Base-by-base conservation (phyloP, 1,140 invertebrate genomes). In the Panulirus ornatus region DNA sequence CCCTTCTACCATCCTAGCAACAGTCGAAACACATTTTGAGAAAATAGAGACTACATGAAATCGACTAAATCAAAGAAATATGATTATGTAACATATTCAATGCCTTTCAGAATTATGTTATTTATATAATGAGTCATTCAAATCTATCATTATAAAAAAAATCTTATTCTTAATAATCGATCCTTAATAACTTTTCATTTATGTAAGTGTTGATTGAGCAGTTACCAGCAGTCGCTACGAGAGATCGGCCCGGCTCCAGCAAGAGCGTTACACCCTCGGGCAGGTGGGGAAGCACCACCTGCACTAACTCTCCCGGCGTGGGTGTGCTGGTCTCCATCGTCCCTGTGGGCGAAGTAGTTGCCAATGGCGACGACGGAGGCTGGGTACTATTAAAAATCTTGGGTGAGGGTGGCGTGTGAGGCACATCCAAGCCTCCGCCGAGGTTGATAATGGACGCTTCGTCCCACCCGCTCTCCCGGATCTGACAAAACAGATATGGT, bases 141-240 rank as follows among this genome's bases (percentile, higher is more conserved):
- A n/a, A n/a, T n/a, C n/a, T n/a, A n/a, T n/a, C n/a, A n/a, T n/a
- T n/a, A n/a, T n/a, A n/a, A n/a, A n/a, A n/a, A n/a, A n/a, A n/a
- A n/a, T n/a, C n/a, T n/a, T n/a, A n/a, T n/a, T n/a, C n/a, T n/a
- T n/a, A n/a, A n/a, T n/a, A n/a, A n/a, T n/a, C n/a, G n/a, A n/a
- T n/a, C n/a, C n/a, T n/a, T n/a, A n/a, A n/a, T n/a, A n/a, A n/a
- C n/a, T n/a, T n/a, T n/a, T n/a, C n/a, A n/a, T n/a, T n/a, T n/a
- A n/a, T n/a, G n/a, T n/a, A n/a, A n/a, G n/a, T n/a, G n/a, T n/a
- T n/a, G n/a, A n/a, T n/a, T n/a, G n/a, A n/a, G n/a, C 34, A 38
- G 34, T 73, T 51, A 88, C 85, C 85, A n/a, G 85, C 73, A 51
- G 85, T 66, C 14, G 85, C 85, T 8, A 88, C 85, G 1, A 88